phyloP scores from a whole-genome alignment of 2,113 vertebrate genomes.

The Verasper variegatus region DNA sequence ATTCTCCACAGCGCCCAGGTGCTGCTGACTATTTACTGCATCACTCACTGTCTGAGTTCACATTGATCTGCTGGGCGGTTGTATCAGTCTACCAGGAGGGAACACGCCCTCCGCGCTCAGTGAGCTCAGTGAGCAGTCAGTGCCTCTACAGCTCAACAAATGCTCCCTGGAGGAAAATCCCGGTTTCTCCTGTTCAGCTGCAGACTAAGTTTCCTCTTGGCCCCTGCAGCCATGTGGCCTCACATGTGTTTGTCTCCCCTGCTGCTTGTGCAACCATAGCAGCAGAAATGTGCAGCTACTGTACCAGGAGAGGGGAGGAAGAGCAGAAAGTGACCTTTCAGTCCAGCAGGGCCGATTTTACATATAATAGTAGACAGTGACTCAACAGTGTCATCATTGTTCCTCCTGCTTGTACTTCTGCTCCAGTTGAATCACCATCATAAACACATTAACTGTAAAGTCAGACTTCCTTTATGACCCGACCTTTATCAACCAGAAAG shows the following conservation, averaged over 20 bases:
- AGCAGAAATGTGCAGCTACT: slow-evolving; percentile 17
- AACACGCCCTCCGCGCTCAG: neutral
- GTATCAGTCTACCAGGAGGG: slow-evolving; percentile 49
- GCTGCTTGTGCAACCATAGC: slow-evolving; percentile 26
- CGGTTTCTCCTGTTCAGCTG: slow-evolving; percentile 27
- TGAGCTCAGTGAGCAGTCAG: slow-evolving; percentile 34
- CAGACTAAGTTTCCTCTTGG: slow-evolving; percentile 7
- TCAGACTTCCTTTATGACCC: slow-evolving; percentile 31
- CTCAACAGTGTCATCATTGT: neutral
- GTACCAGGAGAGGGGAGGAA: neutral
- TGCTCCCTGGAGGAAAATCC: slow-evolving; percentile 20
- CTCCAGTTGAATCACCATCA: slow-evolving; percentile 12
- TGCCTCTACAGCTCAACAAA: slow-evolving; percentile 44
- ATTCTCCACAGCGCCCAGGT: slow-evolving; percentile 36
- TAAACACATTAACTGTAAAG: slow-evolving; percentile 1
- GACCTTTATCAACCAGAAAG: neutral
- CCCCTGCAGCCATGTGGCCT: slow-evolving; percentile 23
- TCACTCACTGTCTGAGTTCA: too few species aligned
- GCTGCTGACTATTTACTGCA: slow-evolving; percentile 25
- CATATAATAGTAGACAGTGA: neutral
- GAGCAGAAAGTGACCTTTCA: too few species aligned
- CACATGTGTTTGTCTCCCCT: slow-evolving; percentile 15
- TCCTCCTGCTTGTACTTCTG: slow-evolving; percentile 54
- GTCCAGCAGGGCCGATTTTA: slow-evolving; percentile 13
- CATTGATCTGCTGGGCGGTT: neutral